These are phyloP conservation scores for Invenusta paracnida DNA, from an alignment of 2,888 invertebrate genomes.

Conservation along the genomic window DNA sequence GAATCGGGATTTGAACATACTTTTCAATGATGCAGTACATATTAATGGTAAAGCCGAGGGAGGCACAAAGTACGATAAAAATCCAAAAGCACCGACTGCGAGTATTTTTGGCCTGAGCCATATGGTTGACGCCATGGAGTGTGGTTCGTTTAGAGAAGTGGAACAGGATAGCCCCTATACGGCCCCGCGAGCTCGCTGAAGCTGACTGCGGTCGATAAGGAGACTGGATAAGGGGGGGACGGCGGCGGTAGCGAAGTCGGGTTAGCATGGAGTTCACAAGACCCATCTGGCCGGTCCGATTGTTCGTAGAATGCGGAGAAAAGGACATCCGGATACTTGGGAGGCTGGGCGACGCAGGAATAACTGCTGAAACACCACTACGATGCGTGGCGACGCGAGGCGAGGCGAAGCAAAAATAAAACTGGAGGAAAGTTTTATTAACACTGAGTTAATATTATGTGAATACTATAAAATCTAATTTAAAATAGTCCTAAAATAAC, in stretches of 20 bases:
- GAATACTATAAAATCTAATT: no score
- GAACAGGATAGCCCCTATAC: constrained; percentile 7
- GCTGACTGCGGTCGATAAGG: neutral
- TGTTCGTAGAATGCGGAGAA: no score
- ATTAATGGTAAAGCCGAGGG: constrained; percentile 40
- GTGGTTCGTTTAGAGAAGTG: constrained; percentile 39
- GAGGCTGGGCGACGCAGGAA: no score
- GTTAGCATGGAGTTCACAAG: neutral
- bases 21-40: constrained; percentile 39
- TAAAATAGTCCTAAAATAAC: no score
- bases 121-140: constrained; percentile 38
- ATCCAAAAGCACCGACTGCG: constrained; percentile 40
- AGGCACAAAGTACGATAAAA: constrained; percentile 32
- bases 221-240: neutral
- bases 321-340: no score
- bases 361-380: no score
- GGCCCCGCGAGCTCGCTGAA: neutral
- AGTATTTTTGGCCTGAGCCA: constrained; percentile 38
- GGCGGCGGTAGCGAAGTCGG: neutral
- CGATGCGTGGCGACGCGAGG: no score
- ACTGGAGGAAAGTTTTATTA: no score
- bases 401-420: no score
- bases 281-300: neutral
- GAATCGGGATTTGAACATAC: constrained; percentile 37
- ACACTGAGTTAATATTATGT: no score